Percentiles rank a stretch among this genome's conserved stretches.
Conservation (phyloP, 2,797 vertebrate species). For the Mormyrops boulengeri region DNA sequence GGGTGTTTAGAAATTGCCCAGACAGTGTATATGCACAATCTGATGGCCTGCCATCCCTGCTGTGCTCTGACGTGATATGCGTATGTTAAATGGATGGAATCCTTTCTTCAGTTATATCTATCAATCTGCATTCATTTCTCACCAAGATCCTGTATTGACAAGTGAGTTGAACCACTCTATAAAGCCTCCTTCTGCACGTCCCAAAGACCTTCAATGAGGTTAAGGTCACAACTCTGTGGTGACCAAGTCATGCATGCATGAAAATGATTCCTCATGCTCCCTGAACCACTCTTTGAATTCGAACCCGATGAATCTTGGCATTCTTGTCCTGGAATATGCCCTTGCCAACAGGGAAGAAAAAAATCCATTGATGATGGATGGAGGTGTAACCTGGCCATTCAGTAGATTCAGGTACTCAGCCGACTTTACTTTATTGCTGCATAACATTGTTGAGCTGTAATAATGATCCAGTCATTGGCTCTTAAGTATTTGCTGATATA, state of each 20-base stretch:
- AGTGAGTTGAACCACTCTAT: neutral
- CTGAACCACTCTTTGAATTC: neutral
- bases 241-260: neutral
- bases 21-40: neutral
- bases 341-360: no score
- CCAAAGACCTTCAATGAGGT: neutral
- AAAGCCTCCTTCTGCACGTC: neutral
- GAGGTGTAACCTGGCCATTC: neutral
- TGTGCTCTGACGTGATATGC: neutral
- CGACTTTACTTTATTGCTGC: neutral
- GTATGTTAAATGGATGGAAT: neutral
- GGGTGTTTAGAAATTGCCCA: neutral
- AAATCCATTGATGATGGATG: no score
- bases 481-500: no score
- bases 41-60: neutral
- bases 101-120: neutral
- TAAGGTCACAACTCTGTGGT: neutral
- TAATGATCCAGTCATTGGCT: no score
- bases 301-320: no score
- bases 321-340: no score
- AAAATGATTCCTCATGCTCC: neutral
- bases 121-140: neutral
- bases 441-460: neutral
- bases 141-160: neutral
- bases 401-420: neutral